Percentiles rank a stretch among this genome's conserved stretches.
Conservation (phyloP, 2,888 invertebrate genomes). For the Galerucella pusilla region DNA sequence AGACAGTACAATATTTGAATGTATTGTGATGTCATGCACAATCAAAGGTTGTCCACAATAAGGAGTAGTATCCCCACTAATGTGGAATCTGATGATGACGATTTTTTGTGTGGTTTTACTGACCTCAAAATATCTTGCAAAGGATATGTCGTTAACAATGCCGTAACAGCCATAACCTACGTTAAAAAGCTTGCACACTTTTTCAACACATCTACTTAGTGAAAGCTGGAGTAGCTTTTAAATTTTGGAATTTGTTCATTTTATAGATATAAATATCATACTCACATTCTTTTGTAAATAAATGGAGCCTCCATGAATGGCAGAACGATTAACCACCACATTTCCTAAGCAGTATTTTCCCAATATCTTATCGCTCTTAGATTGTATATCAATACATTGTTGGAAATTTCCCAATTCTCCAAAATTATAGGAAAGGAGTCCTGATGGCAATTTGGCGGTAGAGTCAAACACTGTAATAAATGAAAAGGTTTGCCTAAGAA, state of each 20-base stretch:
- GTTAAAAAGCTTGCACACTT: background rate
- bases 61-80: too few relatives aligned
- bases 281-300: conserved; percentile 6
- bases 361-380: conserved; percentile 15
- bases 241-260: background rate
- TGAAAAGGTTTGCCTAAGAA: background rate
- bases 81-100: too few relatives aligned
- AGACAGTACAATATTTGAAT: too few relatives aligned
- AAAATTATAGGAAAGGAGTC: conserved; percentile 30
- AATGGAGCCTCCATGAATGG: background rate
- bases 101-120: too few relatives aligned
- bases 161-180: too few relatives aligned
- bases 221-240: background rate
- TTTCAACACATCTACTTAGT: background rate
- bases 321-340: conserved; percentile 5
- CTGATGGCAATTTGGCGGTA: conserved; percentile 29
- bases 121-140: too few relatives aligned
- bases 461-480: conserved; percentile 34
- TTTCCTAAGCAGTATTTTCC: conserved; percentile 48
- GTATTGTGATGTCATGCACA: too few relatives aligned
- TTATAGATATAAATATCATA: background rate
- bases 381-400: conserved; percentile 29
- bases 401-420: conserved; percentile 35
- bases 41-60: too few relatives aligned
- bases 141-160: too few relatives aligned